These are phyloP conservation scores for Drosophila chauvacae DNA, from an alignment of 1,140 invertebrate species.

Conservation along the genomic window DNA sequence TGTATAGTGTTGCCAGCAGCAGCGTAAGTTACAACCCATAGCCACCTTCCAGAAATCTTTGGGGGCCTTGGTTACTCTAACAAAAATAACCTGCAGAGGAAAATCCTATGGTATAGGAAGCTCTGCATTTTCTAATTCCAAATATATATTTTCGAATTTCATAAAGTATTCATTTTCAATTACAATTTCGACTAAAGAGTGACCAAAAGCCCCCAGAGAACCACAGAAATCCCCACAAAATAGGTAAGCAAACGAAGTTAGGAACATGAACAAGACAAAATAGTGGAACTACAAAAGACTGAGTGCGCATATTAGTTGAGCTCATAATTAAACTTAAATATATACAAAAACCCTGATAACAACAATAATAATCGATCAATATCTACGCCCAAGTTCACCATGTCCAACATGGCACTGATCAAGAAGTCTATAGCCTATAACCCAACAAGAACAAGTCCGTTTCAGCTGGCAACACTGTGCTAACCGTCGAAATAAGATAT, in stretches of 20 bases:
- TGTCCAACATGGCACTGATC: conserved; percentile 68
- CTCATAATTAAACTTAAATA: conserved; percentile 78
- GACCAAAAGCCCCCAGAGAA: neutral
- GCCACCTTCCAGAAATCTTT: neutral
- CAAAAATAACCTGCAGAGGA: no score
- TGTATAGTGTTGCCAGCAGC: conserved; percentile 68
- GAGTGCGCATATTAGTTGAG: conserved; percentile 84
- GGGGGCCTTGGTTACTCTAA: conserved; percentile 1
- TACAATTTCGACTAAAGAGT: neutral
- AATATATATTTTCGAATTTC: neutral
- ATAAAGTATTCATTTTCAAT: neutral
- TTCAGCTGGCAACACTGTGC: conserved; percentile 79
- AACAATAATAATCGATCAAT: conserved; percentile 42
- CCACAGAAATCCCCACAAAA: conserved; percentile 26
- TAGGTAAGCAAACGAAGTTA: conserved; percentile 55
- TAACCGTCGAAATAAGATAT: conserved; percentile 53
- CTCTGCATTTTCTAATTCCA: neutral
- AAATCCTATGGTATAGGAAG: neutral
- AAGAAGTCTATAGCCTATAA: conserved; percentile 49
- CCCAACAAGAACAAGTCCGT: conserved; percentile 73
- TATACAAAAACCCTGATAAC: conserved; percentile 53
- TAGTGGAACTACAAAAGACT: conserved; percentile 83
- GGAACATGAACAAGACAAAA: conserved; percentile 76
- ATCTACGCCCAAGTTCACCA: conserved; percentile 37
- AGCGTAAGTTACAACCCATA: conserved; percentile 70